A percentile compares a stretch with the other conserved stretches of the same genome.
These are phyloP conservation scores for Troides aeacus DNA, from an alignment of 2,888 invertebrate species.

Conservation along the genomic window DNA sequence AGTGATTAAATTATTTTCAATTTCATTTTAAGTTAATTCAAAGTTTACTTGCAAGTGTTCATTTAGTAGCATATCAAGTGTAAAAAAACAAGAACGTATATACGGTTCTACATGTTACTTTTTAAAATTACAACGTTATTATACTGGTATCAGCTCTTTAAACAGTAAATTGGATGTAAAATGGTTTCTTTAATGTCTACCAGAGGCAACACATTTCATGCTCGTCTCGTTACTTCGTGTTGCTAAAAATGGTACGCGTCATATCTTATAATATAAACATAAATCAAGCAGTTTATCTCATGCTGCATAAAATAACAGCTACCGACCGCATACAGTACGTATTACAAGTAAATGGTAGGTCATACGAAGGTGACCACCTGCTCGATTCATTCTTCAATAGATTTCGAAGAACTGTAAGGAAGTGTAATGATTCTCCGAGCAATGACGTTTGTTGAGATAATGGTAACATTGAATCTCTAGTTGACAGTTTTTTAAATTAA, in stretches of 20 bases:
- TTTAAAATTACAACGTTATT: background rate
- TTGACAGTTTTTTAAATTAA: background rate
- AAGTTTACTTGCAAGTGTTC: too few species aligned
- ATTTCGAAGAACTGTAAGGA: conserved; percentile 10
- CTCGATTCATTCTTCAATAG: conserved; percentile 6
- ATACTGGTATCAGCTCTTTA: background rate
- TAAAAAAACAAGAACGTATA: too few species aligned
- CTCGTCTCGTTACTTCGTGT: background rate
- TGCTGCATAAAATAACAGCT: conserved; percentile 15
- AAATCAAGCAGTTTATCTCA: conserved; percentile 7
- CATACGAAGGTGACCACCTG: conserved; percentile 13
- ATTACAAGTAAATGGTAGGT: conserved; percentile 11
- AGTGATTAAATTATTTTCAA: too few species aligned
- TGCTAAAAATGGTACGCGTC: background rate
- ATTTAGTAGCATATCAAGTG: too few species aligned
- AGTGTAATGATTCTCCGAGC: conserved; percentile 7
- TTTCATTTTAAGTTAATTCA: too few species aligned
- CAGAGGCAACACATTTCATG: background rate
- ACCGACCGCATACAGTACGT: conserved; percentile 1
- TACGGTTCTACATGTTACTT: too few species aligned
- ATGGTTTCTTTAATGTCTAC: background rate
- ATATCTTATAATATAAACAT: background rate
- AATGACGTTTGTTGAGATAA: background rate
- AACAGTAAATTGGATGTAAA: background rate
- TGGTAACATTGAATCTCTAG: background rate